Evolutionary conservation across 1,140 invertebrate genomes (phyloP), one percentile per base, ranked within the genome.

Genomic region (Coelopa frigida): DNA sequence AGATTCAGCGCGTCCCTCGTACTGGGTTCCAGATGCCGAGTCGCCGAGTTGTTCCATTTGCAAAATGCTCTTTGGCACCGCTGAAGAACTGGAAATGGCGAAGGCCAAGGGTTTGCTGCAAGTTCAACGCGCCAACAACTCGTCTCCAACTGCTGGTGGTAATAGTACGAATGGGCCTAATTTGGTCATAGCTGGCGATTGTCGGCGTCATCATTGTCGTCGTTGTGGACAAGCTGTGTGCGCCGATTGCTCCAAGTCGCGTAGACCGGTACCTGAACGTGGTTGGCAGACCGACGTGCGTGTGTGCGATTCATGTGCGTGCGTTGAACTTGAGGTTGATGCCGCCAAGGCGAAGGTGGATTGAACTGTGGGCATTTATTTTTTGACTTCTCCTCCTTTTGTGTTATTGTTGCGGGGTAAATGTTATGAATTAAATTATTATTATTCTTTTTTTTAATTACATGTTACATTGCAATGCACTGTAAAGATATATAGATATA

Each of bases 21-120:
- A 91, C 61, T 91, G 87, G 87, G 76, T 83, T 23, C 84, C 86
- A 0, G 87, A 91, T 68, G 75, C 76, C 2, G 75, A 85, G 54
- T 76, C 84, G 12, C 74, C 68, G 4, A 64, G 72, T 23, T 91
- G 87, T 61, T 73, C 65, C 44, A 75, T 85, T 2, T 91, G 87
- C 62, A 59, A 78, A 2, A 56, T 59, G 11, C 55, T 67, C 11
- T 85, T 86, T 62, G 76, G 73, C 3, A 59, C 68, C 3, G 72
- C 74, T 50, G 58, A 72, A 38, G 61, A 78, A 8, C 48, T 73
- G 27, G 54, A 44, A 1, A 27, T 56, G 31, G 56, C 47, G 4
- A 44, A 41, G 17, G 18, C 27, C 6, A 41, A 27, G 7, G 18
- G 46, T 26, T 21, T 24, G n/a, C 3, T 14, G n/a, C n/a, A n/a